Evolutionary conservation across 2,888 invertebrate species (phyloP).

Genomic region (Cylloceria caligata): DNA sequence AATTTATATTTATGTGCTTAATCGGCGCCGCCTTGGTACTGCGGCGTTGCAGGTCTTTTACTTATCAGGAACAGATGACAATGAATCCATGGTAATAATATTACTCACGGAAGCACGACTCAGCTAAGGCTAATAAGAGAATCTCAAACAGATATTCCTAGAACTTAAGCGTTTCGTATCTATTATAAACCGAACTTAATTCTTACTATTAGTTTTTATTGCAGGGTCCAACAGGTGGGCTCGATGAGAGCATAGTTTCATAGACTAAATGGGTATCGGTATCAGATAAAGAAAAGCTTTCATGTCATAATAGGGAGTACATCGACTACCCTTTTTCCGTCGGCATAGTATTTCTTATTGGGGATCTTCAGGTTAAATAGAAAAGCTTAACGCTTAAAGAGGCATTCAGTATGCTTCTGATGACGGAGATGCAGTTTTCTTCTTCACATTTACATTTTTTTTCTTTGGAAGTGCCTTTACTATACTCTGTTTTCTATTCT

Average conservation of each 20-base stretch:
- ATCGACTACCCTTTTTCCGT: conserved; percentile 25
- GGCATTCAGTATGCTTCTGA: conserved; percentile 10
- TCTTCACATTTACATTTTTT: conserved; percentile 17
- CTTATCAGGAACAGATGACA: conserved; percentile 13
- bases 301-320: conserved; percentile 13
- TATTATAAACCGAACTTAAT: conserved; percentile 65
- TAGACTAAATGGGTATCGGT: conserved; percentile 51
- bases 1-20: conserved; percentile 39
- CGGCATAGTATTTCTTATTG: conserved; percentile 44
- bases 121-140: conserved; percentile 37
- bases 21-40: conserved; percentile 20
- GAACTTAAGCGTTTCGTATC: conserved; percentile 65
- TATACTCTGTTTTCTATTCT: conserved; percentile 54
- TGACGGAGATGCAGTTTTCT: conserved; percentile 12
- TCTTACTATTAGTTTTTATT: conserved; percentile 67
- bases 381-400: conserved; percentile 46
- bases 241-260: conserved; percentile 69
- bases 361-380: conserved; percentile 20
- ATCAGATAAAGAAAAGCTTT: conserved; percentile 21
- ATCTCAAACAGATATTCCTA: conserved; percentile 41
- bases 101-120: background rate
- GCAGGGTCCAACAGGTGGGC: conserved; percentile 70
- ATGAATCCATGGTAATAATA: conserved; percentile 15
- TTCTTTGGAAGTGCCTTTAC: conserved; percentile 66
- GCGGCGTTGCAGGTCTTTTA: conserved; percentile 21